A percentile compares a stretch with the other conserved stretches of the same genome.
Conservation (phyloP, 2,797 vertebrate species). For the Kryptopterus vitreolus region DNA sequence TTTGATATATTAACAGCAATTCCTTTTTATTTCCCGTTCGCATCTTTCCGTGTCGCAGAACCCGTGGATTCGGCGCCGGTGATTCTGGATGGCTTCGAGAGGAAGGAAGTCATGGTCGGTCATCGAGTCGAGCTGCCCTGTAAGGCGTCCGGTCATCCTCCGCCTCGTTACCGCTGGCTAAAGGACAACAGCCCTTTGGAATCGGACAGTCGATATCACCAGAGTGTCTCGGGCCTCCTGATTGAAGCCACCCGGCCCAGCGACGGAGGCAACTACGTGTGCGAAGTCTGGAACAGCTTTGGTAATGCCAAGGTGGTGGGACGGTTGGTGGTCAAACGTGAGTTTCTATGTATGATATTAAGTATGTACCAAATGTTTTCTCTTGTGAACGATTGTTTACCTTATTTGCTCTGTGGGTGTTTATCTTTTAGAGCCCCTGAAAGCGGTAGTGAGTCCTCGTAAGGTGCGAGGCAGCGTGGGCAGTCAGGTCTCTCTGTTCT, state of each 20-base stretch:
- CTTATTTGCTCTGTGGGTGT: neutral
- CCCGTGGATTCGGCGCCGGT: constrained; percentile 93
- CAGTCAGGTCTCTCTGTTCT: constrained; percentile 95
- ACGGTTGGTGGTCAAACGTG: constrained; percentile 91
- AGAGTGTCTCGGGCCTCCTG: constrained; percentile 87
- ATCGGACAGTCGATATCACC: constrained; percentile 89
- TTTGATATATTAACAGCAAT: neutral
- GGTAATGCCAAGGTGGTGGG: constrained; percentile 94
- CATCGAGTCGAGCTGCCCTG: constrained; percentile 95
- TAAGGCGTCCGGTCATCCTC: constrained; percentile 93
- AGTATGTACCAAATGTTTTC: neutral
- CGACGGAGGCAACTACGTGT: constrained; percentile 92
- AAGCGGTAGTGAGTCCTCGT: constrained; percentile 90
- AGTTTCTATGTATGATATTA: constrained; percentile 63
- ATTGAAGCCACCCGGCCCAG: constrained; percentile 87
- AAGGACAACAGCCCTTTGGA: constrained; percentile 95
- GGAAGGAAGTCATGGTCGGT: constrained; percentile 91
- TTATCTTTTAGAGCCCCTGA: constrained; percentile 83
- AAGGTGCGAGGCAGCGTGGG: constrained; percentile 97
- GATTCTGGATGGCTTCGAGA: constrained; percentile 96
- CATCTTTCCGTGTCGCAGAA: constrained; percentile 69
- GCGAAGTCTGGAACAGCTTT: constrained; percentile 98
- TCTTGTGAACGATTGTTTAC: neutral
- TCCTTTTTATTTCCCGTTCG: neutral
- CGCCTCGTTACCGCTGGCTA: constrained; percentile 96